Evolutionary conservation across 2,888 invertebrate species (phyloP).

Genomic region (Ypsolopha scabrella): DNA sequence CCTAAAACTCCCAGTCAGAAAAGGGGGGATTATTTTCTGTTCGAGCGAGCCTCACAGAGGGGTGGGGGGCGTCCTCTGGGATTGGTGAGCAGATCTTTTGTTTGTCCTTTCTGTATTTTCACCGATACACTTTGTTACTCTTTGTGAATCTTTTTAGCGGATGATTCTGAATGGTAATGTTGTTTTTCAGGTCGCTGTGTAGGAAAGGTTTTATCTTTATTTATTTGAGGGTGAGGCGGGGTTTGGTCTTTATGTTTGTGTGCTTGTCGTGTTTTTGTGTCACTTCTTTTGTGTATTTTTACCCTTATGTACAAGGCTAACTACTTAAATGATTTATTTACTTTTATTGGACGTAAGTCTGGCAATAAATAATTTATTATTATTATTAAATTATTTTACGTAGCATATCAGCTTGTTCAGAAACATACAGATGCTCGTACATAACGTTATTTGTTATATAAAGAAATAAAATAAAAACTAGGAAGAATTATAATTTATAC

Average conservation of each 20-base stretch:
- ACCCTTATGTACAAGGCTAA: too few species aligned
- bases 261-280: not conserved
- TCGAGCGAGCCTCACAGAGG: constrained; percentile 27
- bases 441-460: too few species aligned
- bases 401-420: too few species aligned
- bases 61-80: constrained; percentile 12
- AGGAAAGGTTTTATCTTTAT: constrained; percentile 9
- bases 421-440: too few species aligned
- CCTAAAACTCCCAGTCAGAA: not conserved
- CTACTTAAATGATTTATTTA: too few species aligned
- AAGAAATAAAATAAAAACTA: too few species aligned
- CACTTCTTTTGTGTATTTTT: too few species aligned
- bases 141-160: constrained; percentile 22
- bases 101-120: constrained; percentile 48
- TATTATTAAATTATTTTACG: too few species aligned
- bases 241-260: constrained; percentile 11
- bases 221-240: constrained; percentile 10
- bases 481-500: too few species aligned
- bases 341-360: too few species aligned
- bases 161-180: constrained; percentile 15
- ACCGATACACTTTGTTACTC: constrained; percentile 31
- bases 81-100: constrained; percentile 29
- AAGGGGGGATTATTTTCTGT: constrained; percentile 34
- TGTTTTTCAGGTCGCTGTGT: constrained; percentile 1
- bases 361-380: too few species aligned